These are phyloP conservation scores for Paradoxurus hermaphroditus DNA, from an alignment of 2,113 vertebrate genomes.

Conservation along the genomic window DNA sequence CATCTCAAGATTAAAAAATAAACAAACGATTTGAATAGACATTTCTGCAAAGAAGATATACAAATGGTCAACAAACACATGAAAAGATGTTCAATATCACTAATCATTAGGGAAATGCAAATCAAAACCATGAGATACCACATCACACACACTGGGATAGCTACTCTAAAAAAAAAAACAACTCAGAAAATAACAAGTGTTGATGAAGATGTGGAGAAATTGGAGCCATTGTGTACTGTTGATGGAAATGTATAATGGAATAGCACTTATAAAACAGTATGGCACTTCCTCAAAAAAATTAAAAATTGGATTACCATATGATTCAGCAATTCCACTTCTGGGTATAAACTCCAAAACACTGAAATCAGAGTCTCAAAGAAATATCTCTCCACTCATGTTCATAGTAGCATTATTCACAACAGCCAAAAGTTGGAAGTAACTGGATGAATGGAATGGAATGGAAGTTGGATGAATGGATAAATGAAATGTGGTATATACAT, in stretches of 20 bases:
- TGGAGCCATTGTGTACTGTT: neutral
- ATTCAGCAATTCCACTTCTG: neutral
- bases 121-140: neutral
- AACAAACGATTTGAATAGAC: neutral
- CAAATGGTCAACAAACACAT: neutral
- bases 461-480: neutral
- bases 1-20: neutral
- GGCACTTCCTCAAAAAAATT: neutral
- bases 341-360: neutral
- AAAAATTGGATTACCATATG: neutral
- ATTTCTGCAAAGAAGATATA: neutral
- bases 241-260: neutral
- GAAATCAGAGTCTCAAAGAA: conserved; percentile 1
- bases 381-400: neutral
- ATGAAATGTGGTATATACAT: neutral
- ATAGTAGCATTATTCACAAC: neutral
- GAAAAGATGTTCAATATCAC: neutral
- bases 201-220: neutral
- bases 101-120: neutral
- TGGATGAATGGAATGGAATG: neutral
- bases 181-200: neutral
- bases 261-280: neutral
- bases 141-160: neutral
- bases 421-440: neutral
- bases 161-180: neutral